Percentiles rank a stretch among this genome's conserved stretches.
Conservation (phyloP, 1,140 invertebrate species). For the Brachionus angularis region DNA sequence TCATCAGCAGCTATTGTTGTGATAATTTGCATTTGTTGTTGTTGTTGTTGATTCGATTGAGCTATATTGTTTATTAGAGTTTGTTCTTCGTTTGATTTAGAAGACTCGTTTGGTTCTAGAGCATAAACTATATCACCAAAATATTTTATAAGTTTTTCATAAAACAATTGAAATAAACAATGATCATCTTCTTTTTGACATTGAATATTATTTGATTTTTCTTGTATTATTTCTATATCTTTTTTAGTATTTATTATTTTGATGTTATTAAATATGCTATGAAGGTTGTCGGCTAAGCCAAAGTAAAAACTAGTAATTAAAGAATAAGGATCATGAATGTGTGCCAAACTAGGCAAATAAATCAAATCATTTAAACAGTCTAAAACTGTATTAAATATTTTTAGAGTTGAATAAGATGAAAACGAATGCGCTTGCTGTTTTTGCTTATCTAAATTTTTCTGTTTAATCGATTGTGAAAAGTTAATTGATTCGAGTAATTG, state of each 20-base stretch:
- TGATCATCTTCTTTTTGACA: not conserved
- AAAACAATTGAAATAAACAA: constrained; percentile 6
- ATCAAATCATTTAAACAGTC: constrained; percentile 5
- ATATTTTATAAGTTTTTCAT: constrained; percentile 6
- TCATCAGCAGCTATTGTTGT: constrained; percentile 26
- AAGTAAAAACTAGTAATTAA: not conserved
- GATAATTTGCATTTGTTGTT: constrained; percentile 9
- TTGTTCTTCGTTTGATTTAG: not conserved
- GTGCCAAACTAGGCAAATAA: not conserved
- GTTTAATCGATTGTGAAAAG: not conserved
- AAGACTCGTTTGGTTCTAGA: not conserved
- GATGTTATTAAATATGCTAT: not conserved
- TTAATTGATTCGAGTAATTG: not conserved
- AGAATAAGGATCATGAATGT: no score
- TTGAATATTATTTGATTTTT: not conserved
- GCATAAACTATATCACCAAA: constrained; percentile 1
- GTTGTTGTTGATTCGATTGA: not conserved
- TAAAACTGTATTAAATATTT: not conserved
- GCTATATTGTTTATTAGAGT: not conserved
- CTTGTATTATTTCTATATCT: not conserved
- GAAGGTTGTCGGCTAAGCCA: constrained; percentile 2
- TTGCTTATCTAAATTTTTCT: no score
- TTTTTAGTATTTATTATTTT: not conserved
- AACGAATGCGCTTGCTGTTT: no score
- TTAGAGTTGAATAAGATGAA: constrained; percentile 19